phyloP scores from a whole-genome alignment of 37 sponge, comb jelly and placozoan species.

The Halichondria panicea region DNA sequence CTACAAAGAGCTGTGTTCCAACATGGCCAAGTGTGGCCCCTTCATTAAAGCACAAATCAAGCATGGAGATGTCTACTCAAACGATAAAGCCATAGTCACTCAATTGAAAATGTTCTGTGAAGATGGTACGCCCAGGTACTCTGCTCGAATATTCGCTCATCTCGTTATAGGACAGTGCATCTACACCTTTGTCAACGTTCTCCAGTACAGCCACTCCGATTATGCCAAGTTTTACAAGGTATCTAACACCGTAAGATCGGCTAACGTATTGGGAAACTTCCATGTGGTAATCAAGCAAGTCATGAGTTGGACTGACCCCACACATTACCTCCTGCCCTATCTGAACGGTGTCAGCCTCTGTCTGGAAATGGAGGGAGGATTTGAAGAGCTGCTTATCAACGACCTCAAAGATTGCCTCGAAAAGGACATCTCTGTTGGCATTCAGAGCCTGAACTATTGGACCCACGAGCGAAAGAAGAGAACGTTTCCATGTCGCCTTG shows the following conservation, averaged over 20 bases:
- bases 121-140: not conserved
- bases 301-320: slow-evolving; percentile 30
- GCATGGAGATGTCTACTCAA: not conserved
- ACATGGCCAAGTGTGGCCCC: not conserved
- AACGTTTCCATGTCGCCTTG: not conserved
- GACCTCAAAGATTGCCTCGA: slow-evolving; percentile 5
- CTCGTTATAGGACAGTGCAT: not conserved
- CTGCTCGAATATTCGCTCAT: not conserved
- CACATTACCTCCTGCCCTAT: slow-evolving; percentile 3
- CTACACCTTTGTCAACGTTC: slow-evolving; percentile 1
- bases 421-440: slow-evolving; percentile 5
- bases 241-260: not conserved
- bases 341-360: not conserved
- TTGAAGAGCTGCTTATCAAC: slow-evolving; percentile 8
- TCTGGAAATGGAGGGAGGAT: slow-evolving; percentile 6
- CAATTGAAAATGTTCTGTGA: not conserved
- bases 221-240: not conserved
- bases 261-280: slow-evolving; percentile 9
- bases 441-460: slow-evolving; percentile 24
- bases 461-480: slow-evolving; percentile 28
- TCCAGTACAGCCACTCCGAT: not conserved
- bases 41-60: slow-evolving; percentile 17
- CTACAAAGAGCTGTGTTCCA: not conserved
- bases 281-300: slow-evolving; percentile 3
- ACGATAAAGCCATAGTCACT: not conserved